Evolutionary conservation across 2,797 vertebrate genomes (phyloP), one percentile per base, ranked within the genome.

Genomic region (Cottoperca gobio): DNA sequence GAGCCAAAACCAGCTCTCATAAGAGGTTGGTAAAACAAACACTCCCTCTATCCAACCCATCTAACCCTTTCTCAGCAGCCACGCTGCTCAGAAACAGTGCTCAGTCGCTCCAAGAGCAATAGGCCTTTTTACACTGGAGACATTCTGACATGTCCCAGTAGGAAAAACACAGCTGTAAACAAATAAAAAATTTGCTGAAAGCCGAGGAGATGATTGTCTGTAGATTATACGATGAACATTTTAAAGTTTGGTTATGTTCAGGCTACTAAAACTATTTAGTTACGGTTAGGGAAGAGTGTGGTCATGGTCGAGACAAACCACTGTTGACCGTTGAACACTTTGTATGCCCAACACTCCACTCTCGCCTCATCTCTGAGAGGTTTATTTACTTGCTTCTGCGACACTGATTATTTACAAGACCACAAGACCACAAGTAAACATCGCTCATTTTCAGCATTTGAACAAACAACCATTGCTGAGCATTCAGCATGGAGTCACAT

Each of bases 1-100:
- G 75, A 81, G 77, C 88, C 87, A 83, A 79, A 83, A 83, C 69
- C 83, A 73, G 88, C 78, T 85, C 75, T 79, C 70, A 53, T 76
- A 79, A 78, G 70, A 76, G 66, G 72, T 13, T 58, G 42, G 43
- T 71, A 64, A 86, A 89, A 89, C 87, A 90, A 90, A 83, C 75
- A 58, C 19, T 60, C 42, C 46, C 53, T 90, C 53, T 89, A 78
- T 88, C 71, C 46, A 26, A 26, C 26, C 26, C 26, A 42, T 59
- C 60, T 58, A 39, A 78, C 42, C 59, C 28, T 61, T 66, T 75
- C 73, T 88, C 75, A 71, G 11, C 65, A 58, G 70, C 59, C 3
- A 1, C 26, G 0, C 53, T 48, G 69, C 71, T 78, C 54, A 23
- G 24, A 61, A 66, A 70, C 55, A 75, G 49, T 17, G 53, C 49